Evolutionary conservation across 2,797 vertebrate species (phyloP).

Genomic region (Gallinago solitaria): DNA sequence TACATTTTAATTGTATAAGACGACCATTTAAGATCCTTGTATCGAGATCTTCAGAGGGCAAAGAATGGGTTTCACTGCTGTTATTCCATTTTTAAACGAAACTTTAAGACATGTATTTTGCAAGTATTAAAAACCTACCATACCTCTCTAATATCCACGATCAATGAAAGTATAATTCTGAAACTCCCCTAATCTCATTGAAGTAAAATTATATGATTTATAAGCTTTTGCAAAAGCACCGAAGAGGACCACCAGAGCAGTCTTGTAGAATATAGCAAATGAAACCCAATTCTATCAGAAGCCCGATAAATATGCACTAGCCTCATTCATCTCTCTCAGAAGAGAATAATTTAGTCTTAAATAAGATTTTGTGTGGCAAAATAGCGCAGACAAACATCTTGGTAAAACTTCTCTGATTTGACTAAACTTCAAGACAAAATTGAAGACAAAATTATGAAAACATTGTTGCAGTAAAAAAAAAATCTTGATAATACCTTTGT

Average conservation of each 20-base stretch:
- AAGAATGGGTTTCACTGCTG: neutral
- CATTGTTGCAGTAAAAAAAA: rapidly evolving
- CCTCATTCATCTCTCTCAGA: neutral
- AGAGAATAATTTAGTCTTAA: neutral
- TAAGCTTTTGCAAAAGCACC: neutral
- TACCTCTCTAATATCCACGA: neutral
- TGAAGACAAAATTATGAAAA: neutral
- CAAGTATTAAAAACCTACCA: neutral
- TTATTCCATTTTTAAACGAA: neutral
- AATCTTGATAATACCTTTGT: neutral
- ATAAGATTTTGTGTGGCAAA: neutral
- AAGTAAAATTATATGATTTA: neutral
- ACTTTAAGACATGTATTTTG: neutral
- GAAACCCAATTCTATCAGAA: neutral
- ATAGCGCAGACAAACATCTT: neutral
- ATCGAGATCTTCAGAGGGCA: neutral
- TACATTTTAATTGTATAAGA: neutral
- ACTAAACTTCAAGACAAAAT: neutral
- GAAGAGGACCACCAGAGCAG: neutral
- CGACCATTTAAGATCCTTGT: neutral
- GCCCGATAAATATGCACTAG: neutral
- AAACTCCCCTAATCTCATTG: neutral
- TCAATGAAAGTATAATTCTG: neutral
- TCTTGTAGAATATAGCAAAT: neutral
- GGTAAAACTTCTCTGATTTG: neutral